Conservation (phyloP, 2,113 vertebrate species). For the Tenebrosternarchus preto region DNA sequence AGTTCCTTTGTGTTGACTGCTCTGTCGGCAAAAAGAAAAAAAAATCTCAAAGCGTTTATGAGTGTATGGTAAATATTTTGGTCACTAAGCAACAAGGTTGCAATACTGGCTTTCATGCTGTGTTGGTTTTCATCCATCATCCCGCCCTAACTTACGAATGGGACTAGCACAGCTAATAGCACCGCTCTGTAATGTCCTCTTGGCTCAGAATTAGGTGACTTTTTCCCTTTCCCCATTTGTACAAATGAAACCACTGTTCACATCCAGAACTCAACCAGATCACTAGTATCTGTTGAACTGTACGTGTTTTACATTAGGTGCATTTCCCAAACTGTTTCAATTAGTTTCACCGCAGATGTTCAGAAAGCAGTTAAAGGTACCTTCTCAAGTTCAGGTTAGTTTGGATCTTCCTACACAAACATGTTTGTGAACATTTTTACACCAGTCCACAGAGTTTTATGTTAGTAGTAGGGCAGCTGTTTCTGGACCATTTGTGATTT, state of each 20-base stretch:
- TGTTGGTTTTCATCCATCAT: conserved; percentile 68
- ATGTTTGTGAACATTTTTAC: not conserved
- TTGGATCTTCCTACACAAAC: conserved; percentile 1
- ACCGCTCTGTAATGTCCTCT: conserved; percentile 52
- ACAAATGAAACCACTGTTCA: conserved; percentile 36
- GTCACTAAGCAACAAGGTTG: conserved; percentile 71
- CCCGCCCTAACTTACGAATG: conserved; percentile 40
- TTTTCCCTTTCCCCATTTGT: conserved; percentile 28
- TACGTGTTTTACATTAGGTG: too few species aligned
- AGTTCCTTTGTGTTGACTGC: conserved; percentile 64
- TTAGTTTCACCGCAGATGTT: too few species aligned
- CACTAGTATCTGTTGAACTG: not conserved
- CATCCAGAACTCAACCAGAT: conserved; percentile 7
- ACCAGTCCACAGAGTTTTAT: not conserved
- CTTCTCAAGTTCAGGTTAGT: not conserved
- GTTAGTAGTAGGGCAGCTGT: not conserved
- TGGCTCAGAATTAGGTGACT: conserved; percentile 46
- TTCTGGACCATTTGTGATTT: not conserved
- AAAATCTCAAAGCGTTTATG: conserved; percentile 54
- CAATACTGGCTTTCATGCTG: conserved; percentile 59
- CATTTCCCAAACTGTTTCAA: too few species aligned
- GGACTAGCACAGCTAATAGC: conserved; percentile 42
- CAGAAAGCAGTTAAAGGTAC: too few species aligned
- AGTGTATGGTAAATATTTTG: conserved; percentile 73
- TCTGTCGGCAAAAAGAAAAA: conserved; percentile 53